Base-by-base conservation (phyloP, 1,140 invertebrate genomes). In the Leptonema lineaticorne region DNA sequence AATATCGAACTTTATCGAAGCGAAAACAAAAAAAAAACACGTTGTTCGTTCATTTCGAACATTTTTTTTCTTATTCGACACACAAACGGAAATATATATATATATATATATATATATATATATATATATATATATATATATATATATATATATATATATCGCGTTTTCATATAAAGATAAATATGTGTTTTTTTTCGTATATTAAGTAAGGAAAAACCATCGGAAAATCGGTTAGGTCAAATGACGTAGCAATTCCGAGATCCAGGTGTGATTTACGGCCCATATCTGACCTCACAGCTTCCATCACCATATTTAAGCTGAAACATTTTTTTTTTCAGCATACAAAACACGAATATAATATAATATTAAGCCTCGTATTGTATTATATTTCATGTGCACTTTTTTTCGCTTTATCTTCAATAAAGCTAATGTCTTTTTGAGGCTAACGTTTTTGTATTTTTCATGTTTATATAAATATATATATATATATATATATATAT, bases 221-320 rank as follows among this genome's bases (percentile, higher is more conserved):
- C 50, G 50, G 50, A 53, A 53, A 53, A 53, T 53, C 50, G 50
- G 50, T 26, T 53, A 53, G 50, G 50, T 53, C 50, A 53, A 53
- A 53, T 53, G 50, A 53, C 50, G 50, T 20, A 53, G 50, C 50
- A 53, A 53, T 53, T 53, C 24, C 50, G 50, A 53, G 50, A 53
- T 53, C 50, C 50, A 53, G 50, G 50, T 53, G 50, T 53, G 50
- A 53, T 53, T 53, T 53, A 53, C 50, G 50, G 50, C 50, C 50
- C 50, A 53, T 53, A 53, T 53, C 50, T 53, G 50, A 53, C 50
- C 50, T 53, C 50, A 22, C 50, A 53, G 50, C 50, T 53, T 53
- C 50, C 50, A 53, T 53, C 50, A 53, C 50, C 50, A 53, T 53
- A 53, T 53, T 53, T 53, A 53, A 53, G 50, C 24, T 53, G 20